These are phyloP conservation scores for Dione vanillae DNA, from an alignment of 2,888 invertebrate genomes.

Conservation along the genomic window DNA sequence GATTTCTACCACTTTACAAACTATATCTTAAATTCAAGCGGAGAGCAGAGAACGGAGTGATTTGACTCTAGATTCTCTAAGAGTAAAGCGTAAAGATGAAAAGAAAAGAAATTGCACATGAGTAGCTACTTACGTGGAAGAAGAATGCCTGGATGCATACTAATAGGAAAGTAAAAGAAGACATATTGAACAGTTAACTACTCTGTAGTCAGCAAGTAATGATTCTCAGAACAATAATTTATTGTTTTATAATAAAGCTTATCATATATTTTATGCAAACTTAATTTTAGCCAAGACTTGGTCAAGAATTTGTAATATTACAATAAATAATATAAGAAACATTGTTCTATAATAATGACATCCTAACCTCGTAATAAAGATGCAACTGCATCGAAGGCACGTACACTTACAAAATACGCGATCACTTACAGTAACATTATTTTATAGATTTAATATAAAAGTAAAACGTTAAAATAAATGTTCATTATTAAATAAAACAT, in stretches of 20 bases:
- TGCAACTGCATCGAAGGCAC: neutral
- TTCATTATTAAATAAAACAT: neutral
- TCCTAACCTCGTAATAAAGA: conserved; percentile 18
- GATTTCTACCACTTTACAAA: no score
- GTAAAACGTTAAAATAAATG: neutral
- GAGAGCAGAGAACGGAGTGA: no score
- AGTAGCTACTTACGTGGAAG: conserved; percentile 53
- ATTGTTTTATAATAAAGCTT: neutral
- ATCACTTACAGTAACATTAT: neutral
- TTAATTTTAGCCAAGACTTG: no score
- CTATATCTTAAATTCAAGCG: no score
- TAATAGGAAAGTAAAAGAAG: conserved; percentile 26
- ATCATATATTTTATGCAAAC: conserved; percentile 15
- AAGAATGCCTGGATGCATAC: conserved; percentile 50
- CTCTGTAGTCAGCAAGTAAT: neutral
- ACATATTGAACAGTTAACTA: conserved; percentile 24
- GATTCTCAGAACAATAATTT: neutral
- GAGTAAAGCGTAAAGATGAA: neutral
- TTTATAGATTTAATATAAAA: neutral
- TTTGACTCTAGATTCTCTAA: no score
- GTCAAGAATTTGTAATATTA: no score
- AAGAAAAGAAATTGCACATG: neutral
- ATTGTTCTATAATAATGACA: conserved; percentile 16
- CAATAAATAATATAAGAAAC: conserved; percentile 4
- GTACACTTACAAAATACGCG: neutral